These are phyloP conservation scores for Schizaphis graminum DNA, from an alignment of 2,888 invertebrate genomes.

Conservation along the genomic window DNA sequence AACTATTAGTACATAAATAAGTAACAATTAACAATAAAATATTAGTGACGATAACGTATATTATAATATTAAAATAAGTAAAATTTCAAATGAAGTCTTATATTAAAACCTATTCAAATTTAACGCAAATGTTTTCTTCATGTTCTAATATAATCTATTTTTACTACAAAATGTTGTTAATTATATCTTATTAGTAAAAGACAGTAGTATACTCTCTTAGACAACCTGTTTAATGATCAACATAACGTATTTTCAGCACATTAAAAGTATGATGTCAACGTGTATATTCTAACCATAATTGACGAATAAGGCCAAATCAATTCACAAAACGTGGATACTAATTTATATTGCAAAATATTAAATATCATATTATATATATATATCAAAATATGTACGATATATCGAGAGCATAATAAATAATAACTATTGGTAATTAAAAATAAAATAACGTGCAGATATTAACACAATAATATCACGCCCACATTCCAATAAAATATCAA, in stretches of 20 bases:
- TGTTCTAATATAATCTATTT: too few species aligned
- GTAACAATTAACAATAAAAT: neutral
- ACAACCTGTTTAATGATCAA: neutral
- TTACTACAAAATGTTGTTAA: neutral
- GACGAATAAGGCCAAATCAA: slow-evolving; percentile 58
- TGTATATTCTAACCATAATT: neutral
- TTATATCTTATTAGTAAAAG: neutral
- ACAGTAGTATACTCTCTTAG: neutral
- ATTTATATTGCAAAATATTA: neutral
- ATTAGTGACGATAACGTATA: neutral
- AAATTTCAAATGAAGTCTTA: neutral
- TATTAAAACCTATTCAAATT: neutral
- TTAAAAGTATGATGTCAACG: slow-evolving; percentile 10
- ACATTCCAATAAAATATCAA: slow-evolving; percentile 13
- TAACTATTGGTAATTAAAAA: slow-evolving; percentile 1
- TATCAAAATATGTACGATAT: neutral
- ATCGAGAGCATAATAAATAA: neutral
- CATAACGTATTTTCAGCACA: neutral
- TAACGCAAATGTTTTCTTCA: neutral
- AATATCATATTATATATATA: neutral
- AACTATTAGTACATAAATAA: neutral
- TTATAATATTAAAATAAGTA: neutral
- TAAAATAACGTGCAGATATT: slow-evolving; percentile 28
- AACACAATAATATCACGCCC: slow-evolving; percentile 11
- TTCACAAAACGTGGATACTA: neutral